Percentiles rank a stretch among this genome's conserved stretches.
phyloP scores from a whole-genome alignment of 2,797 vertebrate species.

The Amblyraja radiata region DNA sequence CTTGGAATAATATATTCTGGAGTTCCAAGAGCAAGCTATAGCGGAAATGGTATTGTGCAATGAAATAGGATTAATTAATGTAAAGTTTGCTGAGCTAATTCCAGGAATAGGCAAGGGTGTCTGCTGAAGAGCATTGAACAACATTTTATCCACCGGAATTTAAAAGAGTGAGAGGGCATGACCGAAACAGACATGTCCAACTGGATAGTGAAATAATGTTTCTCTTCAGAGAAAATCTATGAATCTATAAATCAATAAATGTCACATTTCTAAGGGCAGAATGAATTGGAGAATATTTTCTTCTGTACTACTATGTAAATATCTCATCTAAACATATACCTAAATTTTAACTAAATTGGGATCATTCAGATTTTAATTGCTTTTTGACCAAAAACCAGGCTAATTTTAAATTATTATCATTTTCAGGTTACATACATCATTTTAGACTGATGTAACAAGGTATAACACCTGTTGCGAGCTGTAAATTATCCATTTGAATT shows the following conservation, averaged over 20 bases:
- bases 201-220: too few relatives aligned
- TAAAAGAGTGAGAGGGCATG: not conserved
- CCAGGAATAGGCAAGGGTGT: not conserved
- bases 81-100: not conserved
- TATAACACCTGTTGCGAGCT: not conserved
- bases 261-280: too few relatives aligned
- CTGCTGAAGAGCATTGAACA: not conserved
- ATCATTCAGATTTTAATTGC: not conserved
- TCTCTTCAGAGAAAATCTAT: too few relatives aligned
- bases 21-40: too few relatives aligned
- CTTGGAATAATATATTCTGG: too few relatives aligned
- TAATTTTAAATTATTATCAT: not conserved
- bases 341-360: not conserved
- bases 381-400: not conserved
- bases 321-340: not conserved
- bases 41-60: too few relatives aligned
- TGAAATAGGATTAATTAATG: too few relatives aligned
- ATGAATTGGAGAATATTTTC: not conserved
- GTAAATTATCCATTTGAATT: not conserved
- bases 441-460: not conserved
- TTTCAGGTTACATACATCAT: not conserved
- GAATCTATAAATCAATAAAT: too few relatives aligned
- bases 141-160: not conserved
- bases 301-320: not conserved
- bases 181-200: not conserved